These are phyloP conservation scores for Pecten maximus DNA, from an alignment of 2,888 invertebrate species.

Conservation along the genomic window DNA sequence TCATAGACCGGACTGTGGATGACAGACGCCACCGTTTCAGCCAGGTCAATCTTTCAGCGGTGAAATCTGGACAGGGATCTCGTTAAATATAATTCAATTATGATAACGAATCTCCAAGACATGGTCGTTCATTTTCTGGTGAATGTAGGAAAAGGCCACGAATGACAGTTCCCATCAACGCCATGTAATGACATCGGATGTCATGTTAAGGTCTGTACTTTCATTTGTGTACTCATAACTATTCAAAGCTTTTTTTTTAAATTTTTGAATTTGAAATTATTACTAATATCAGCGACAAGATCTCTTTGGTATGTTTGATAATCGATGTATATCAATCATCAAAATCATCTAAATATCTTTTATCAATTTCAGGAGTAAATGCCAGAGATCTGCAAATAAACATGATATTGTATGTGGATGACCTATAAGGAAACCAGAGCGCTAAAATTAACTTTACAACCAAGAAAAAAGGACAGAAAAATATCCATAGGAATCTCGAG, in stretches of 20 bases:
- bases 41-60: neutral
- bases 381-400: neutral
- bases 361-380: neutral
- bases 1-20: neutral
- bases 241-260: neutral
- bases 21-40: neutral
- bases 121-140: neutral
- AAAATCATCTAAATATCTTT: neutral
- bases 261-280: neutral
- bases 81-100: conserved; percentile 32
- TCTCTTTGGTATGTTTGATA: neutral
- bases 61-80: neutral
- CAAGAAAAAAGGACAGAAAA: neutral
- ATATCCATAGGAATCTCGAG: neutral
- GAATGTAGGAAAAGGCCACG: neutral
- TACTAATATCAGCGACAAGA: neutral
- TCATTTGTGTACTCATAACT: neutral
- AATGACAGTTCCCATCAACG: neutral
- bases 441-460: neutral
- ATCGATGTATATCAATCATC: neutral
- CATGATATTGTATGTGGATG: neutral
- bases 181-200: neutral
- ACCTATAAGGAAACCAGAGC: neutral
- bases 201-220: neutral
- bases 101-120: neutral